Percentiles rank a stretch among this genome's conserved stretches.
phyloP scores from a whole-genome alignment of 1,140 invertebrate species.

The Paraescarpia echinospica region DNA sequence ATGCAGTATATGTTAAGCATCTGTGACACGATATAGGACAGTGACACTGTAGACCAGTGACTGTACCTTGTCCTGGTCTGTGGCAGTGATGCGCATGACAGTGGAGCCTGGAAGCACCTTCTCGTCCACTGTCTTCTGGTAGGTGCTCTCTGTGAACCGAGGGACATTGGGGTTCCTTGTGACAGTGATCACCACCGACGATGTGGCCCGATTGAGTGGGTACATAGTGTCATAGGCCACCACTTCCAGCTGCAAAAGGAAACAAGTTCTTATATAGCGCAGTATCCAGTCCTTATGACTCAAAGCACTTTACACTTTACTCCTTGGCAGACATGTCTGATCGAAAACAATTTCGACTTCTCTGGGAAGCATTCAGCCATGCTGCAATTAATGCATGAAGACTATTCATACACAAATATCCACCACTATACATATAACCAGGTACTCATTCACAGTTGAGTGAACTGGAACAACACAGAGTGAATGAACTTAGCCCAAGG shows the following conservation, averaged over 20 bases:
- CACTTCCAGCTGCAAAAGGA: constrained; percentile 31
- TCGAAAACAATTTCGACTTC: too few relatives aligned
- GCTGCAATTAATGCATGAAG: too few relatives aligned
- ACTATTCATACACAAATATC: too few relatives aligned
- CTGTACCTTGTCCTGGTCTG: constrained; percentile 23
- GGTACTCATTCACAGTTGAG: too few relatives aligned
- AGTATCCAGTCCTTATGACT: too few relatives aligned
- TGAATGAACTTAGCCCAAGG: too few relatives aligned
- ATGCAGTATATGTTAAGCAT: background rate
- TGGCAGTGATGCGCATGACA: constrained; percentile 20
- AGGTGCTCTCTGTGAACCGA: constrained; percentile 28
- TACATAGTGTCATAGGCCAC: constrained; percentile 26
- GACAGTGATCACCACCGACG: constrained; percentile 41
- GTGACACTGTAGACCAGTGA: background rate
- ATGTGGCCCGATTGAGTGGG: constrained; percentile 31
- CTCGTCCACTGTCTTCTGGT: constrained; percentile 20
- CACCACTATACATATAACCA: too few relatives aligned
- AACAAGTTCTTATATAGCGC: too few relatives aligned
- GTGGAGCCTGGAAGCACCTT: constrained; percentile 17
- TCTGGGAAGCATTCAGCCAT: too few relatives aligned
- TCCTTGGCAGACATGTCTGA: too few relatives aligned
- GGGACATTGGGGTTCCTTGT: constrained; percentile 45
- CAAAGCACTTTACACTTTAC: too few relatives aligned
- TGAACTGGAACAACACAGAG: too few relatives aligned
- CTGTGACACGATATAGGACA: background rate